These are phyloP conservation scores for Damaliscus lunatus DNA, from an alignment of 2,113 vertebrate genomes.

Conservation along the genomic window DNA sequence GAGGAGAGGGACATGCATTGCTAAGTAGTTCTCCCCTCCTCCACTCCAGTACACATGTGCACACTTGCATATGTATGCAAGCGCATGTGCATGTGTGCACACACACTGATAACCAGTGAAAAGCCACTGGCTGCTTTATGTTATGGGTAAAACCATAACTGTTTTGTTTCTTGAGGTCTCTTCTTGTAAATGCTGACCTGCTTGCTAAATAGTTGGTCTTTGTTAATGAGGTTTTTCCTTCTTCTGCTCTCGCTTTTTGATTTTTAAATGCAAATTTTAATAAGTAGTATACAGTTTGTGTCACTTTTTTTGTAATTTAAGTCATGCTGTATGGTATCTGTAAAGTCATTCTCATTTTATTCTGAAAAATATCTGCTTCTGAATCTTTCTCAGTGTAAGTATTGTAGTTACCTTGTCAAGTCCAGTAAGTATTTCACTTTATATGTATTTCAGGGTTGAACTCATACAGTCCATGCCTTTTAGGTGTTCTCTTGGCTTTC, in stretches of 20 bases:
- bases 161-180: slow-evolving; percentile 27
- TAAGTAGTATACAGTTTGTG: background rate
- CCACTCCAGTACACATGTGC: background rate
- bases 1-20: background rate
- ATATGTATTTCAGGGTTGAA: slow-evolving; percentile 17
- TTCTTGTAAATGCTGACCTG: slow-evolving; percentile 10
- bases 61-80: background rate
- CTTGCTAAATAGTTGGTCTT: slow-evolving; percentile 19
- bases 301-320: background rate
- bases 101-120: background rate
- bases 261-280: slow-evolving; percentile 3
- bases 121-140: background rate
- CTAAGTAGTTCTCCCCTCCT: background rate
- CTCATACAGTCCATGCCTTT: background rate
- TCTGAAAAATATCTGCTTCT: background rate
- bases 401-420: background rate
- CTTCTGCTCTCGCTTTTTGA: slow-evolving; percentile 2
- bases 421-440: slow-evolving; percentile 11
- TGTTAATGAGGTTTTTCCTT: background rate
- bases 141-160: background rate
- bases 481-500: background rate
- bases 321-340: background rate
- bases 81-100: no score
- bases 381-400: background rate
- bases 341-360: slow-evolving; percentile 28